Base-by-base conservation (phyloP, 2,888 invertebrate genomes). In the Nemoura dubitans region DNA sequence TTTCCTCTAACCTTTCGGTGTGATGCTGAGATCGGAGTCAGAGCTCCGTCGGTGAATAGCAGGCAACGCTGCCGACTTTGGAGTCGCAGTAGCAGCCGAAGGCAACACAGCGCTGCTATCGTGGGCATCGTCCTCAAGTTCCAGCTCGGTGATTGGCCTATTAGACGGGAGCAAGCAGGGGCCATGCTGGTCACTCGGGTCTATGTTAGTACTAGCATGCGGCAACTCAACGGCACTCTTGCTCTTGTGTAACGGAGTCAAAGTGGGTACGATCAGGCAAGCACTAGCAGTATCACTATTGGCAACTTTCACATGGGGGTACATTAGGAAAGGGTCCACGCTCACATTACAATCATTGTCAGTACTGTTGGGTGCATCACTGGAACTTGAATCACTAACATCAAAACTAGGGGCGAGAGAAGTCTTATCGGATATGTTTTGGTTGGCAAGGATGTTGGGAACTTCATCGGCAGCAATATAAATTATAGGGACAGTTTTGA, bases 21-120 rank as follows among this genome's bases (percentile, higher is more conserved):
- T 97, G 84, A 97, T 95, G 92, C 97, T 98, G 89, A 98, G 93
- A 92, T 98, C 98, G 0, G 98, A 98, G 91, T 98, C 98, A 0
- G 98, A 98, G 2, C 98, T 98, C 89, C 98, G 93, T 86, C 98
- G 93, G 90, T 96, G 95, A 88, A 96, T 92, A 91, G 89, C 89
- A 83, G 91, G 89, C 0, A 91, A 90, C 59, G 90, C 89, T 87
- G 91, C 91, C 87, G 91, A 89, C 89, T 93, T 94, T 10, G 93
- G 92, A n/a, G 94, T 94, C 88, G 93, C 94, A 87, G 93, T 93
- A 42, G 77, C 21, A 26, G 87, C 76, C 85, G 80, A 86, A 59
- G 59, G 21, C 5, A 86, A 86, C 10, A 85, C 85, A 10, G 86
- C 25, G 16, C 59, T 76, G 29, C 59, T 29, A 10, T 83, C 85